A percentile compares a stretch with the other conserved stretches of the same genome.
phyloP scores from a whole-genome alignment of 2,888 invertebrate genomes.

The Drosophila anceps region DNA sequence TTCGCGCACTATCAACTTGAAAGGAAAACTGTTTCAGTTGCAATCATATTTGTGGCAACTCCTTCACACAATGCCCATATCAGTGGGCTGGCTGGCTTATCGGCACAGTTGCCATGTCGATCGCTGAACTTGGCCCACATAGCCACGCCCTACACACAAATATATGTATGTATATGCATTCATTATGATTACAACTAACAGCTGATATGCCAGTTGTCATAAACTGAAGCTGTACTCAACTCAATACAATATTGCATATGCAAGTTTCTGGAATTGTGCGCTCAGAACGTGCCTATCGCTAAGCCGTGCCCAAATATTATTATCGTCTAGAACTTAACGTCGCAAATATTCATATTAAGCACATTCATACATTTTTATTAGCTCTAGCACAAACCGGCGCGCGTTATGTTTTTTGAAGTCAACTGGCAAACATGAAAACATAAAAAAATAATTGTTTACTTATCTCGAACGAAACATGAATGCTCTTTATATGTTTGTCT shows the following conservation, averaged over 20 bases:
- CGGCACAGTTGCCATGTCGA: conserved; percentile 17
- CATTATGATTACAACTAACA: conserved; percentile 27
- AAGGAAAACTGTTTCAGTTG: conserved; percentile 12
- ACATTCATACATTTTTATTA: conserved; percentile 54
- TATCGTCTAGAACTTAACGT: conserved; percentile 23
- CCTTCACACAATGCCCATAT: conserved; percentile 19
- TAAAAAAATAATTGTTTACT: not conserved
- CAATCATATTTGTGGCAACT: not conserved
- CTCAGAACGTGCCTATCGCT: conserved; percentile 60
- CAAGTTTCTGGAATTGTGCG: conserved; percentile 21
- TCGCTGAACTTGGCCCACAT: conserved; percentile 57
- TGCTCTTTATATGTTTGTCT: conserved; percentile 16
- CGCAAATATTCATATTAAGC: conserved; percentile 48
- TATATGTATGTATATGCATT: too few relatives aligned
- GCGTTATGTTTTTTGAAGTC: conserved; percentile 15
- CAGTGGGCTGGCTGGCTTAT: conserved; percentile 33
- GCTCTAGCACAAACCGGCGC: conserved; percentile 25
- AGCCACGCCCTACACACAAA: not conserved
- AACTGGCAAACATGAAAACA: conserved; percentile 22
- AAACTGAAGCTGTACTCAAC: conserved; percentile 11
- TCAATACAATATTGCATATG: conserved; percentile 19
- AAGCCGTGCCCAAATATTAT: conserved; percentile 31
- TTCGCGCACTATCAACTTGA: not conserved
- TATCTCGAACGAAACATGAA: conserved; percentile 17
- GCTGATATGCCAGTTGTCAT: conserved; percentile 39